A percentile compares a stretch with the other conserved stretches of the same genome.
Conservation (phyloP, 1,140 invertebrate genomes). For the Neotoxoptera formosana region DNA sequence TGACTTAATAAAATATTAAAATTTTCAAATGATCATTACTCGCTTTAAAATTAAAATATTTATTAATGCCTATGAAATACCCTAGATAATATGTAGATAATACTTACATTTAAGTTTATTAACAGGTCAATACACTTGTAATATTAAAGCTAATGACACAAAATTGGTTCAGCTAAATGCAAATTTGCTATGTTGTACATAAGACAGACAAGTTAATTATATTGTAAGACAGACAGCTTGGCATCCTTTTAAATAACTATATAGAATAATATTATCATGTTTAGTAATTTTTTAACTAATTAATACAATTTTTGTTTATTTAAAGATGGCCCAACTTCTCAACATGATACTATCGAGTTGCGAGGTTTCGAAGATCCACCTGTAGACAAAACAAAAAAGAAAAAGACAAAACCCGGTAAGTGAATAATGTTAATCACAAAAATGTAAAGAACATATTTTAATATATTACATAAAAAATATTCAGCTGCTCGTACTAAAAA, state of each 20-base stretch:
- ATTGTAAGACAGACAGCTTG: background rate
- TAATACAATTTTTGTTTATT: constrained; percentile 16
- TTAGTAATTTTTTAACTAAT: background rate
- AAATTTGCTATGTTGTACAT: too few species aligned
- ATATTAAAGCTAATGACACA: too few species aligned
- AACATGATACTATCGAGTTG: constrained; percentile 91
- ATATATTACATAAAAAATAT: background rate
- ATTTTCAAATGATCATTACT: too few species aligned
- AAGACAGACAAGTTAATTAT: too few species aligned
- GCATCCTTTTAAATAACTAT: background rate
- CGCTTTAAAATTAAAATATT: too few species aligned
- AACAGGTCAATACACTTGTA: too few species aligned
- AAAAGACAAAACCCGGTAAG: constrained; percentile 52
- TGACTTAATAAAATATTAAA: background rate
- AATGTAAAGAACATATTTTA: background rate
- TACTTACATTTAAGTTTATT: too few species aligned
- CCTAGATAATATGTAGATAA: too few species aligned
- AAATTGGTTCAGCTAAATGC: too few species aligned
- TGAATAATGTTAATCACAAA: background rate
- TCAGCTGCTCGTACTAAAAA: constrained; percentile 49
- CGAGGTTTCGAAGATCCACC: constrained; percentile 85
- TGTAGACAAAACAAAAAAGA: constrained; percentile 61
- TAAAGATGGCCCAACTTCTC: constrained; percentile 87
- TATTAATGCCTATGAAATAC: too few species aligned
- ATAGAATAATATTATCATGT: background rate